Base-by-base conservation (phyloP, 2,113 vertebrate species). In the Gavia stellata region DNA sequence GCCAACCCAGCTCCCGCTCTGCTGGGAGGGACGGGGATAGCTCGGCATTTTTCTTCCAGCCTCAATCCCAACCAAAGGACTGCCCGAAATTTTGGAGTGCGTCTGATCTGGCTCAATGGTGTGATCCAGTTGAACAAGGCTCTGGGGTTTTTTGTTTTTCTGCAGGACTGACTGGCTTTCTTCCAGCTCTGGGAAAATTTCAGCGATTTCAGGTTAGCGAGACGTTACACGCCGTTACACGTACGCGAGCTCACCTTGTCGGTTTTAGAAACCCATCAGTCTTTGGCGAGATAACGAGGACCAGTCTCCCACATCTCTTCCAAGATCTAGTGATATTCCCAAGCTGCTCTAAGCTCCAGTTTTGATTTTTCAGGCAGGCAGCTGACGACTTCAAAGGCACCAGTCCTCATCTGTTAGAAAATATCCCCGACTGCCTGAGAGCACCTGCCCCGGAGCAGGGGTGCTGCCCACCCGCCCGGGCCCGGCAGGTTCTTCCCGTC, bases 401-500 rank as follows among this genome's bases (percentile, higher is more conserved):
- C 52, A 16, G 55, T 31, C 66, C 55, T 82, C 40, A 12, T 68
- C 65, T 59, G 74, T 23, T 20, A 19, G 53, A 55, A 42, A 15
- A 62, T 31, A 33, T 25, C 74, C 53, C 75, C 2, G 0, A 6
- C 26, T n/a, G 58, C 73, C 65, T 36, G 36, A n/a, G 33, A 53
- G 81, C 47, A n/a, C 21, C 55, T 70, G 61, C 15, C 73, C 53
- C 24, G 1, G 33, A 6, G 23, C 3, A 0, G 25, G 40, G 17
- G 10, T 55, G 63, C 65, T 26, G 38, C 68, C 28, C 21, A 8
- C 53, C 26, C 3, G 1, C 42, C 49, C 1, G 0, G 25, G 26
- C 56, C 24, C 9, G 0, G 12, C 33, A 16, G 12, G 13, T 5
- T 13, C 10, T 6, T 36, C 40, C 40, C 8, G 0, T 24, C 77